Base-by-base conservation (phyloP, 2,888 invertebrate species). In the Caradrina clavipalpis region DNA sequence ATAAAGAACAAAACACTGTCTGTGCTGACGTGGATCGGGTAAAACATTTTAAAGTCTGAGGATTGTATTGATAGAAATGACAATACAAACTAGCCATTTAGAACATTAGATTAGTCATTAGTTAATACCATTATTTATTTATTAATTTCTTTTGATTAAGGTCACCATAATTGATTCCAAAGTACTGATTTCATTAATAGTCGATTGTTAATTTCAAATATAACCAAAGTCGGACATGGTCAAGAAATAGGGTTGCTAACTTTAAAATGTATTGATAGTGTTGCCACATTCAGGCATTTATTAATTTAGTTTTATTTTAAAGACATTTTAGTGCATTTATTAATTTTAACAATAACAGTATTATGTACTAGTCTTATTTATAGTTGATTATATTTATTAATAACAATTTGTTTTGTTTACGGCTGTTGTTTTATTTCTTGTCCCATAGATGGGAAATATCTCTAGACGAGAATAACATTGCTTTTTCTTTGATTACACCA, bases 291-390 rank as follows among this genome's bases (percentile, higher is more conserved):
- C 26, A 49, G 76, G 53, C 35, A 66, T 76, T 76, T 70, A 59
- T n/a, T 63, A 63, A 59, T 35, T 69, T 67, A 63, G 62, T 35
- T 69, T 67, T 72, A 73, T 77, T 81, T 68, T 73, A 73, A 81
- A 70, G 73, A 83, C 76, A 87, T 87, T 83, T 84, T 78, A 73
- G 82, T 69, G 74, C 82, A 83, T 85, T 86, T 87, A 84, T 85
- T 82, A 81, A 65, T 71, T 76, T 82, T 87, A 82, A 69, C 84
- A 66, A 73, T 85, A 81, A 81, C 83, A 86, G 84, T 88, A 89
- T 87, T 89, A 82, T 87, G 86, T 88, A 78, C 91, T 91, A 91
- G 91, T 91, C 88, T 78, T 84, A 83, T 85, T 79, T 85, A 72
- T 84, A 84, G 68, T 80, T 70, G 73, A 84, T 82, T 85, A 80